Evolutionary conservation across 2,888 invertebrate species (phyloP).

Genomic region (Philhelius pedissequus): DNA sequence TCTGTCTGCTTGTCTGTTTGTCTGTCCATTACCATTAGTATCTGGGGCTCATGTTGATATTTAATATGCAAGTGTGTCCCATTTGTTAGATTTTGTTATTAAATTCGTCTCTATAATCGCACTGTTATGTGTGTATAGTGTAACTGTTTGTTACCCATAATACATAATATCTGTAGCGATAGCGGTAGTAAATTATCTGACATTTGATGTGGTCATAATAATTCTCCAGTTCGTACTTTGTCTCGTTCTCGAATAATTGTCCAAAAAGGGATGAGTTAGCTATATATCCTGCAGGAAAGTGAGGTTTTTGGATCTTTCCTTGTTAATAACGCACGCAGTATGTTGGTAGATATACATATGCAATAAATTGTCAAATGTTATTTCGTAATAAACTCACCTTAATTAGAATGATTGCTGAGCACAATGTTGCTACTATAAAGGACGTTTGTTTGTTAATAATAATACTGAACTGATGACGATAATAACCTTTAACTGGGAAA

Average conservation of each 20-base stretch:
- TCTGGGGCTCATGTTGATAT: conserved; percentile 38
- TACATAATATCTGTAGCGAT: conserved; percentile 44
- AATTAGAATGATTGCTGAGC: conserved; percentile 45
- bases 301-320: conserved; percentile 1
- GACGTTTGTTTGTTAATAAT: conserved; percentile 19
- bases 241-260: conserved; percentile 62
- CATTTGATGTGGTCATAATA: conserved; percentile 70
- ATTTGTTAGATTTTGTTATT: conserved; percentile 54
- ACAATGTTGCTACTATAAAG: conserved; percentile 29
- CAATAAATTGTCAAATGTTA: conserved; percentile 59
- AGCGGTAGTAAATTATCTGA: conserved; percentile 70
- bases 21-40: conserved; percentile 20
- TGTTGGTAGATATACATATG: neutral
- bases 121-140: neutral
- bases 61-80: conserved; percentile 63
- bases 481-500: conserved; percentile 39
- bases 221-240: conserved; percentile 60
- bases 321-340: neutral
- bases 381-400: conserved; percentile 58
- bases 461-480: neutral
- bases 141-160: neutral
- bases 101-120: conserved; percentile 40
- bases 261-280: conserved; percentile 36
- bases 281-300: conserved; percentile 6
- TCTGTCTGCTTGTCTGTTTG: neutral